Conservation (phyloP, 2,797 vertebrate species). For the Trachurus trachurus region DNA sequence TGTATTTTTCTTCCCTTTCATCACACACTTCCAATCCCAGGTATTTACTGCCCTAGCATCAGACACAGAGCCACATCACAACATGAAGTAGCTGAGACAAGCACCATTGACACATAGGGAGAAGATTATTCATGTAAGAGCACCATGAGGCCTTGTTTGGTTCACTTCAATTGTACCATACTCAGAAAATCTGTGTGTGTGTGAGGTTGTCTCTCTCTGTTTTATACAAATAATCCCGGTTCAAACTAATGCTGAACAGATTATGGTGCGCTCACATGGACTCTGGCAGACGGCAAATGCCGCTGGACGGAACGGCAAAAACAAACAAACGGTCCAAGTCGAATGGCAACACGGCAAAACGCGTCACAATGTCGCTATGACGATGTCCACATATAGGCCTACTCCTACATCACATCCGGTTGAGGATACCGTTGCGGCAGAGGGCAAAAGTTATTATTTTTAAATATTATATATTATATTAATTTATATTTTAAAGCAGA, state of each 20-base stretch:
- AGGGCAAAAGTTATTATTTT: no score
- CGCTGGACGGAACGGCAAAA: no score
- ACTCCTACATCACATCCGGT: no score
- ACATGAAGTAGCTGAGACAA: constrained; percentile 14
- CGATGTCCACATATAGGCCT: no score
- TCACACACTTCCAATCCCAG: constrained; percentile 40
- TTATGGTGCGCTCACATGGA: no score
- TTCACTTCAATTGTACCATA: background rate
- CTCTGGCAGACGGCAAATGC: no score
- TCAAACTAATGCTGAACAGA: constrained; percentile 7
- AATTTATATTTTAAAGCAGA: no score
- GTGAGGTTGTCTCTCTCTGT: background rate
- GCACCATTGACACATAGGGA: background rate
- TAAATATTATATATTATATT: no score
- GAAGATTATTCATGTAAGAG: constrained; percentile 32
- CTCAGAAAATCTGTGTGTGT: constrained; percentile 7
- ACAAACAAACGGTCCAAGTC: no score
- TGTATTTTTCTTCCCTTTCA: constrained; percentile 20
- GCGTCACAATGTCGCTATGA: no score
- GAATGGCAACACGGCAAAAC: no score
- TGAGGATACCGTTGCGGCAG: no score
- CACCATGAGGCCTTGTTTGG: background rate
- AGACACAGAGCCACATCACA: constrained; percentile 34
- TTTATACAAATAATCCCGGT: background rate
- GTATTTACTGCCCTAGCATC: constrained; percentile 33